Base-by-base conservation (phyloP, 2,888 invertebrate genomes). In the Acrocyrtus sp. region DNA sequence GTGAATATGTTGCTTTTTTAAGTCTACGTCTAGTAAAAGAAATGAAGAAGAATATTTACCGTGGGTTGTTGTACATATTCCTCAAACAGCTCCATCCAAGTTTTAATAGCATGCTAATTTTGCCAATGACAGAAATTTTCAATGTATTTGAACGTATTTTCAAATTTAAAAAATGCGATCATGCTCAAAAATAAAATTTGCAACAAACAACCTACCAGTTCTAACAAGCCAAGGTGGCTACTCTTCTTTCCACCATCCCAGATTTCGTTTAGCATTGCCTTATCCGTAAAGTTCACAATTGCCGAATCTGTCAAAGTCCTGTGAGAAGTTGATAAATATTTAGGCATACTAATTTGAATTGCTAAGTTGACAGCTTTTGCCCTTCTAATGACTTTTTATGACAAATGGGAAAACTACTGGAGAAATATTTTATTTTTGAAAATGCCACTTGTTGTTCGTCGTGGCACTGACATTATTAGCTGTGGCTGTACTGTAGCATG, bases 241-340 rank as follows among this genome's bases (percentile, higher is more conserved):
- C 8, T 45, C 5, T 45, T 45, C n/a, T n/a, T 12, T 10, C 6
- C 34, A 5, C 12, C 34, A 12, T 34, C 34, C 34, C 34, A 34
- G 12, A 34, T 12, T 34, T 34, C 34, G 12, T 34, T 34, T 8
- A 34, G 5, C 34, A 34, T 34, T 34, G 34, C 34, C 5, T 12
- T 34, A 34, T 68, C 61, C 29, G 51, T 5, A 47, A 68, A 68
- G 26, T 68, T 68, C 10, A 68, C 51, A n/a, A 60, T 67, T n/a
- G 41, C 48, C 22, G 66, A 15, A 19, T 66, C 57, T 15, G 39
- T 57, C 24, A 41, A 27, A 26, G 5, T 45, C 22, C 56, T 54
- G 5, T 29, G 22, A 56, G 6, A 47, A 50, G 17, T 19, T 34
- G 39, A 19, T 10, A 22, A 19, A 39, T 56, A 56, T 15, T 1